These are phyloP conservation scores for Hydropsyche tenuis DNA, from an alignment of 1,140 invertebrate species.

Conservation along the genomic window DNA sequence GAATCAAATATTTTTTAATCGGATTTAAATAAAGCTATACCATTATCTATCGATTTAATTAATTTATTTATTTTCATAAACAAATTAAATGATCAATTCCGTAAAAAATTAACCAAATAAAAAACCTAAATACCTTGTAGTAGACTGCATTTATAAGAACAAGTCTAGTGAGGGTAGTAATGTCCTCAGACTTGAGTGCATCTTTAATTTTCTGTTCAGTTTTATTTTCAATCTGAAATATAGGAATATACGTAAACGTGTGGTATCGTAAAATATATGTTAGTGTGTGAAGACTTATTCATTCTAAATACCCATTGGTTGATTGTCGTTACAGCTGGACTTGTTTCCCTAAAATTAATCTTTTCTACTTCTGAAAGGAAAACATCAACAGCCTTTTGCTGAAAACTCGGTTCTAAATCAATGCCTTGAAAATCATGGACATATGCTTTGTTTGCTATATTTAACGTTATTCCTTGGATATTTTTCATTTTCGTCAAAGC, in stretches of 20 bases:
- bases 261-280: not conserved
- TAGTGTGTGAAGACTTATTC: too few relatives aligned
- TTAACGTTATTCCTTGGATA: not conserved
- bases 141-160: conserved; percentile 80
- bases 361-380: not conserved
- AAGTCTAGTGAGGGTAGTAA: conserved; percentile 62
- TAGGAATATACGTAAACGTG: too few relatives aligned
- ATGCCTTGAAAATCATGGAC: not conserved
- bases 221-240: conserved; percentile 41
- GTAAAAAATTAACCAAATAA: too few relatives aligned
- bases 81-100: too few relatives aligned
- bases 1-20: not conserved
- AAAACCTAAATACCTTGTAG: conserved; percentile 81
- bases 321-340: not conserved
- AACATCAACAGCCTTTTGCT: not conserved
- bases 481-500: not conserved
- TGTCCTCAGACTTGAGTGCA: conserved; percentile 62
- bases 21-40: too few relatives aligned
- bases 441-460: not conserved
- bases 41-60: not conserved
- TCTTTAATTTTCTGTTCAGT: conserved; percentile 48
- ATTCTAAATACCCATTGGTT: conserved; percentile 59
- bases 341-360: not conserved
- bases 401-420: not conserved
- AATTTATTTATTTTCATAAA: too few relatives aligned